These are phyloP conservation scores for Cherax destructor DNA, from an alignment of 1,140 invertebrate genomes.

Conservation along the genomic window DNA sequence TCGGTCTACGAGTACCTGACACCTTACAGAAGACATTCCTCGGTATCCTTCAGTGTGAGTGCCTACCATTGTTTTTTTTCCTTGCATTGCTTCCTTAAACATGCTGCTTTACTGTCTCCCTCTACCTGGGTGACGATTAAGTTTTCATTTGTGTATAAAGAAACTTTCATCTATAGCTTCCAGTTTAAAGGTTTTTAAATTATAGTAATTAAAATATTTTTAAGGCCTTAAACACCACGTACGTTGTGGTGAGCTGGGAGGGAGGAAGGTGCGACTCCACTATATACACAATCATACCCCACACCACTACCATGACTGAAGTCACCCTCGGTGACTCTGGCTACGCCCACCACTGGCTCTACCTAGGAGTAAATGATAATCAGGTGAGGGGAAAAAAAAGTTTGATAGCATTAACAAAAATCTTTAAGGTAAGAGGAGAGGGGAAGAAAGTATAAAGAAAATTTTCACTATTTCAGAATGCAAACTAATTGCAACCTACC, in stretches of 20 bases:
- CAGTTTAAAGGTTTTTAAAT: too few relatives aligned
- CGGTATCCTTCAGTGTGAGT: slow-evolving; percentile 15
- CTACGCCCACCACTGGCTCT: not conserved
- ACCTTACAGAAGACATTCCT: slow-evolving; percentile 16
- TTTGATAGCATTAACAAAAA: too few relatives aligned
- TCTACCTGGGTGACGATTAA: too few relatives aligned
- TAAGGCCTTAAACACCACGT: not conserved
- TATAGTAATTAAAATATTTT: too few relatives aligned
- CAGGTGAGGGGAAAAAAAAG: too few relatives aligned
- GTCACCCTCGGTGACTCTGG: not conserved
- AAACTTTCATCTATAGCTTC: too few relatives aligned
- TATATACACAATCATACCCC: not conserved
- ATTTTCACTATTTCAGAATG: too few relatives aligned
- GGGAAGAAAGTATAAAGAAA: too few relatives aligned
- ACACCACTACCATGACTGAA: not conserved
- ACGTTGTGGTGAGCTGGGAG: slow-evolving; percentile 29
- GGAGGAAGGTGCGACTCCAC: slow-evolving; percentile 25
- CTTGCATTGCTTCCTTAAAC: not conserved
- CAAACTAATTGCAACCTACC: too few relatives aligned
- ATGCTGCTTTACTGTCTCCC: too few relatives aligned
- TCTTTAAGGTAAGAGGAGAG: too few relatives aligned
- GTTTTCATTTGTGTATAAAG: too few relatives aligned
- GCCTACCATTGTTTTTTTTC: not conserved
- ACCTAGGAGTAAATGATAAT: not conserved
- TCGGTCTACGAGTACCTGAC: slow-evolving; percentile 4